Evolutionary conservation across 2,113 vertebrate genomes (phyloP), one percentile per base, ranked within the genome.

Genomic region (Chascanopsetta lugubris): DNA sequence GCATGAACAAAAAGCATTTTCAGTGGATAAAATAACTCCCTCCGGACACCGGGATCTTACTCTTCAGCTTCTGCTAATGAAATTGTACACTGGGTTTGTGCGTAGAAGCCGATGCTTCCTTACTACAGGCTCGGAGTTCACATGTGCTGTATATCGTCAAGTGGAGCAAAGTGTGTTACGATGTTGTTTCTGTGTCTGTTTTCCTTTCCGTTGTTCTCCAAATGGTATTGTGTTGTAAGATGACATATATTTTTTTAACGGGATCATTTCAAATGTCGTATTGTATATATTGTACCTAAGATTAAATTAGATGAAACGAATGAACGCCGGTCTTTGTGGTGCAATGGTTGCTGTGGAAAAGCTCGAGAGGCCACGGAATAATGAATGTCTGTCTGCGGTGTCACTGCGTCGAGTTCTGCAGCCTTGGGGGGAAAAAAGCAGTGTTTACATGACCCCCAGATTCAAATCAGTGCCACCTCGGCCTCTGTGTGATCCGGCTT

Each of bases 191-290:
- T 24, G 80, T 90, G 69, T 88, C 66, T 48, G 65, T 83, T 87
- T 78, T 83, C 69, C 77, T 69, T 74, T 84, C 70, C 76, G 77
- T 83, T 8, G 73, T 91, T 87, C 82, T 88, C 87, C 61, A 83
- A 80, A 82, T 83, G 82, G 90, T 91, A 87, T 88, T 89, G 90
- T 93, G 91, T 88, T 90, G 92, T 92, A 91, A 93, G 85, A 92
- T 88, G 83, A 90, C 84, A 85, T 92, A 90, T 93, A 93, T 92
- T 92, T 92, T 93, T 93, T 92, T 93, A 92, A 86, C 77, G 63
- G 60, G 88, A 88, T 88, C 77, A 88, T 89, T 88, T 90, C 58
- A 82, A 86, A 85, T 87, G 88, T 93, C 90, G 74, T 91, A 85
- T 61, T 88, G 87, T 91, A 87, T 72, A 87, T 87, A 88, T 65